Evolutionary conservation across 2,797 vertebrate genomes (phyloP).

Genomic region (Anguilla pacifica): DNA sequence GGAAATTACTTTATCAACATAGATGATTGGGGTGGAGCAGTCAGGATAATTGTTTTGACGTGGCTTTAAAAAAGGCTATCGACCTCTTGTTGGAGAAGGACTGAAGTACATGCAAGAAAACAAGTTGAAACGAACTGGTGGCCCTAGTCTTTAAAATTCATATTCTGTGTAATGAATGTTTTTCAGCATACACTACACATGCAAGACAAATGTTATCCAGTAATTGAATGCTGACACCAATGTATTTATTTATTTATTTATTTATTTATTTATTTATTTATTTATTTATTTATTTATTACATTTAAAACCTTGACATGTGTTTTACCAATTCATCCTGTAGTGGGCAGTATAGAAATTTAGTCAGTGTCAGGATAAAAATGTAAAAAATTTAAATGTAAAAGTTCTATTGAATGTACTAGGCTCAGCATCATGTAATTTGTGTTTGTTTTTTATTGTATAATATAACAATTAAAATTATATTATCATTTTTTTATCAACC

Average conservation of each 20-base stretch:
- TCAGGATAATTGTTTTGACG: slow-evolving; percentile 3
- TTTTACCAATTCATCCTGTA: not conserved
- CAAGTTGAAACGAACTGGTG: not conserved
- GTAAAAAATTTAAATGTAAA: not conserved
- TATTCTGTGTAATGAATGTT: not conserved
- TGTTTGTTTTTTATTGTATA: not conserved
- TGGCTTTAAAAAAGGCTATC: not conserved
- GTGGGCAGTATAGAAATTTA: not conserved
- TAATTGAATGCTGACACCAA: not conserved
- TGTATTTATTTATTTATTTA: not conserved
- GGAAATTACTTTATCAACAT: not conserved
- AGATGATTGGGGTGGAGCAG: slow-evolving; percentile 1
- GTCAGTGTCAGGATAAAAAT: not conserved
- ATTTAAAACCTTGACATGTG: not conserved
- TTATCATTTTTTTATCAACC: too few species aligned
- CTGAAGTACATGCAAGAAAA: not conserved
- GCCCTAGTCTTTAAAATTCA: not conserved
- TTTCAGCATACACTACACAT: not conserved
- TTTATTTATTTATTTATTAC: not conserved
- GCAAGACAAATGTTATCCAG: not conserved
- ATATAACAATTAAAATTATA: not conserved
- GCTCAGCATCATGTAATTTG: too few species aligned
- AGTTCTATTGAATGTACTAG: too few species aligned
- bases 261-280: not conserved
- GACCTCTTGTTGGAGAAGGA: not conserved